Evolutionary conservation across 2,888 invertebrate species (phyloP).

Genomic region (Raillietiella orientalis): DNA sequence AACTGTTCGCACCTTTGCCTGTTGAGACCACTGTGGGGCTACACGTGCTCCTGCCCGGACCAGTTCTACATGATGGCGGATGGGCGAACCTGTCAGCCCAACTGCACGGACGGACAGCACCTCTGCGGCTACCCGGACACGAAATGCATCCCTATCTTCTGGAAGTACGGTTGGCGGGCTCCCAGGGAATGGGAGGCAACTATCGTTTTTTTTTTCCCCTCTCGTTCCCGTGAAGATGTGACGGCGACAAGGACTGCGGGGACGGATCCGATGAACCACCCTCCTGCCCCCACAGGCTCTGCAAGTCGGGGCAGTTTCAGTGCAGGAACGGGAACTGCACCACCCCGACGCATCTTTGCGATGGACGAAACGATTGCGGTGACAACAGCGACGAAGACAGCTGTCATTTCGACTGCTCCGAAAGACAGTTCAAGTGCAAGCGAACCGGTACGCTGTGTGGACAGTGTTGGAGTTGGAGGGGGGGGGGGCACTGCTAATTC

Average conservation of each 20-base stretch:
- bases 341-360: constrained; percentile 67
- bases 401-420: constrained; percentile 53
- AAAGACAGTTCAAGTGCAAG: constrained; percentile 62
- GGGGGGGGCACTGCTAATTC: too few species aligned
- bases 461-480: too few species aligned
- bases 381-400: constrained; percentile 54
- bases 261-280: constrained; percentile 68
- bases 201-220: neutral
- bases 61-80: constrained; percentile 49
- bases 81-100: constrained; percentile 60
- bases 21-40: constrained; percentile 47
- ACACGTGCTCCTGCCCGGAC: constrained; percentile 76
- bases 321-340: constrained; percentile 76
- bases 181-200: constrained; percentile 1
- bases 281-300: constrained; percentile 48
- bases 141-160: constrained; percentile 39
- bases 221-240: constrained; percentile 25
- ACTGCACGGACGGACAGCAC: constrained; percentile 72
- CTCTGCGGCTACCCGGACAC: constrained; percentile 29
- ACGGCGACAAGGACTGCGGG: constrained; percentile 57
- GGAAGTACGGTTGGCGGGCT: constrained; percentile 23
- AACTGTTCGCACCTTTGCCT: constrained; percentile 87
- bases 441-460: too few species aligned
- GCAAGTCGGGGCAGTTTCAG: constrained; percentile 70
- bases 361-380: constrained; percentile 63